phyloP scores from a whole-genome alignment of 2,797 vertebrate species.

The Semotilus atromaculatus region DNA sequence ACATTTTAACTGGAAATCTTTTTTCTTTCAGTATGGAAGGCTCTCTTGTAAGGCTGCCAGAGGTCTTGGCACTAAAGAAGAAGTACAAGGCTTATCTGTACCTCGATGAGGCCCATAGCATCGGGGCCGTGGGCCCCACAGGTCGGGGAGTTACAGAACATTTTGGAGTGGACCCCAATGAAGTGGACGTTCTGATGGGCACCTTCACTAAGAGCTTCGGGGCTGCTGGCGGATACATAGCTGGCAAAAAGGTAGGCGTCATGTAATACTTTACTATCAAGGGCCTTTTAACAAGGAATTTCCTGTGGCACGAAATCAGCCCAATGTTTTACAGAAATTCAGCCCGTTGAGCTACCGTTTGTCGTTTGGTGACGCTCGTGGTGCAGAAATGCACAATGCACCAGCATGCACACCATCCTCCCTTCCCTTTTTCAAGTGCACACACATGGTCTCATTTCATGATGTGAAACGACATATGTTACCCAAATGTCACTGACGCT shows the following conservation, averaged over 20 bases:
- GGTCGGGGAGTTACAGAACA: conserved; percentile 89
- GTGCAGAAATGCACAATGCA: not conserved
- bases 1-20: not conserved
- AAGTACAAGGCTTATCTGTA: conserved; percentile 94
- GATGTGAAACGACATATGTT: conserved; percentile 66
- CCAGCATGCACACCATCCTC: not conserved
- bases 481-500: conserved; percentile 74
- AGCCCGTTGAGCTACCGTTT: not conserved
- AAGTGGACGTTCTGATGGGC: conserved; percentile 93
- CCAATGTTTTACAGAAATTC: not conserved
- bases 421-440: not conserved
- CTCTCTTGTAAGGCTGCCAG: conserved; percentile 87
- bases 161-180: conserved; percentile 79
- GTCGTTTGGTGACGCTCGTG: not conserved
- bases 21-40: conserved; percentile 90
- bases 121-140: conserved; percentile 84
- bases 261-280: not conserved
- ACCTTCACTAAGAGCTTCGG: conserved; percentile 97
- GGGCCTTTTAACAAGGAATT: not conserved
- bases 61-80: conserved; percentile 91
- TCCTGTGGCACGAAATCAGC: not conserved
- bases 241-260: conserved; percentile 84
- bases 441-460: conserved; percentile 27
- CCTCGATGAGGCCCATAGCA: conserved; percentile 95
- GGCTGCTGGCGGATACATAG: conserved; percentile 90